Conservation (phyloP, 2,888 invertebrate species). For the Xestia c-nigrum region DNA sequence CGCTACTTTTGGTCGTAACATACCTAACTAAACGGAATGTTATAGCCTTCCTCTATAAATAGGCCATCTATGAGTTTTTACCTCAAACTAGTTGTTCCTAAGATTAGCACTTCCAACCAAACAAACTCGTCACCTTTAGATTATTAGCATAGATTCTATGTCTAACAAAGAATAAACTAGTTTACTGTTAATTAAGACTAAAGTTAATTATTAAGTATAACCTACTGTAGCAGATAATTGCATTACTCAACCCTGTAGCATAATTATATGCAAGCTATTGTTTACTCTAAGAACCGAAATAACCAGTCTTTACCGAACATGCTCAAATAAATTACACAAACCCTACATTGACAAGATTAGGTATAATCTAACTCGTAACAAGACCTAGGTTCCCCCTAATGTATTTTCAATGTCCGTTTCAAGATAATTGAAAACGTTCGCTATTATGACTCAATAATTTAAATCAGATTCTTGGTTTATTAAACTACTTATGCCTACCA, state of each 20-base stretch:
- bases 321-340: constrained; percentile 30
- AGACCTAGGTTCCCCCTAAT: constrained; percentile 46
- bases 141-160: no score
- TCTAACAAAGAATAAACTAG: not conserved
- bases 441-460: constrained; percentile 46
- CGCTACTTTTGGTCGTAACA: no score
- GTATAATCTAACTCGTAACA: constrained; percentile 41
- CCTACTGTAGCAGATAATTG: not conserved
- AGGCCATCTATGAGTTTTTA: no score
- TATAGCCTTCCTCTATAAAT: no score
- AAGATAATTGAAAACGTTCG: constrained; percentile 55
- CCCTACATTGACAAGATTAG: constrained; percentile 41
- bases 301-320: not conserved
- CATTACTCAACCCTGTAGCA: not conserved
- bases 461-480: constrained; percentile 28
- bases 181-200: not conserved
- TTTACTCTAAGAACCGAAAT: constrained; percentile 11
- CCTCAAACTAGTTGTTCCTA: no score
- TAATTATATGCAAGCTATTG: not conserved
- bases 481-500: constrained; percentile 28
- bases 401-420: constrained; percentile 59
- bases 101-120: no score
- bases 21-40: no score
- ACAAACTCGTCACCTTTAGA: no score
- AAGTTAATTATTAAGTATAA: not conserved